Base-by-base conservation (phyloP, 1,140 invertebrate genomes). In the Caerostris extrusa region DNA sequence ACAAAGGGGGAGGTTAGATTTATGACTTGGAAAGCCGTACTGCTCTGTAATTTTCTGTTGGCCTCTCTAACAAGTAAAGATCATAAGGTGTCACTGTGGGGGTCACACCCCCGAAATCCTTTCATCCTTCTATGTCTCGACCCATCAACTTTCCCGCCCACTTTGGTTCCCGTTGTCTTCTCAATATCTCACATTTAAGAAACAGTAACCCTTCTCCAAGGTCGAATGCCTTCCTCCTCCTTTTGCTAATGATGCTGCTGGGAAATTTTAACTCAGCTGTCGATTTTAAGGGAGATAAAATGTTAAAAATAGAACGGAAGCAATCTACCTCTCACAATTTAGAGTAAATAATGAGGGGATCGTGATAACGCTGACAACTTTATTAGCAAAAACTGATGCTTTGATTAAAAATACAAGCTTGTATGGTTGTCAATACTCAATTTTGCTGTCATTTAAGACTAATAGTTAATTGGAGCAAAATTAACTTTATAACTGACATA, bases 1-100 rank as follows among this genome's bases (percentile, higher is more conserved):
- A 77, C 50, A 77, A 77, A 77, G 71, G 71, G 71, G 71, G 34
- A 77, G 34, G 3, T 12, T 8, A 77, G 71, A 77, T 77, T 77
- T 77, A 77, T 77, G 71, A 10, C 34, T 77, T 14, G 34, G 71
- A 12, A 50, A 50, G 53, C 10, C 50, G 8, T 50, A 77, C 71
- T 77, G 7, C 19, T 50, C 71, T 77, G 3, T 77, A 77, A 77
- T 77, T 77, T 77, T 77, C 71, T 3, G 10, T 10, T 77, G 71
- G 4, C 71, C 34, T 50, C 14, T 12, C 7, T 10, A 77, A 53
- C 71, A 77, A 77, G 71, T 53, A 10, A 3, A 50, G 34, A 53
- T 19, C 12, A 10, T 4, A 50, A 50, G 71, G 71, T 77, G 71
- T 53, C 71, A 77, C 50, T 77, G 19, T 50, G 34, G 34, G 34